Base-by-base conservation (phyloP, 2,888 invertebrate species). In the Callinectes sapidus region DNA sequence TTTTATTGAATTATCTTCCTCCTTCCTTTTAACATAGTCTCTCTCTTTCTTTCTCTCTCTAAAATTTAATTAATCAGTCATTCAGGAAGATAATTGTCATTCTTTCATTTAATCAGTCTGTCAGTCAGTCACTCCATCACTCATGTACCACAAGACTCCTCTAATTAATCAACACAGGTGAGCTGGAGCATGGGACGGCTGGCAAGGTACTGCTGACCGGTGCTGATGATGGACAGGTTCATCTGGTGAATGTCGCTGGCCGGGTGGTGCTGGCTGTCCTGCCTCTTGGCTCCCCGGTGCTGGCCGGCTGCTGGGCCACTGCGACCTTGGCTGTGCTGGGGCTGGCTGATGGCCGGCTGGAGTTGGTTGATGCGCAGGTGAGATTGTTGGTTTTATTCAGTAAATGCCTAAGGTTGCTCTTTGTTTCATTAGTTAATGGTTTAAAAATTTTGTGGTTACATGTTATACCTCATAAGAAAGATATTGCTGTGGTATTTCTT, bases 151-250 rank as follows among this genome's bases (percentile, higher is more conserved):
- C 48, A 48, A 10, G 10, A 48, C 48, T 48, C 48, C 3, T 8
- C 48, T 48, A 48, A 48, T 48, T 48, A 28, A 71, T 42, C 23
- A 39, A 18, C 14, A 94, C 95, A 96, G 96, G 95, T 95, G 96
- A 96, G 32, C 95, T 96, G 93, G 96, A 97, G 96, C 95, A 97
- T 90, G 96, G 96, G 39, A 97, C 97, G 23, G 96, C 96, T 91
- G 97, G 97, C 94, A 97, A 97, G 95, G 94, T 97, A 71, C 95
- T 97, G 87, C 95, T 97, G 1, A 95, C 96, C 39, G 97, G 97
- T 0, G 97, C 97, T 95, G 97, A 97, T 95, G 96, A 96, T 95
- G 97, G 97, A 0, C 95, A 95, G 23, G 95, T 97, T 1, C 95
- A 96, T 85, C 96, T 96, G 92, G 96, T 96, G 55, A 97, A 96